A percentile compares a stretch with the other conserved stretches of the same genome.
Conservation (phyloP, 1,140 invertebrate species). For the Daktulosphaira vitifoliae region DNA sequence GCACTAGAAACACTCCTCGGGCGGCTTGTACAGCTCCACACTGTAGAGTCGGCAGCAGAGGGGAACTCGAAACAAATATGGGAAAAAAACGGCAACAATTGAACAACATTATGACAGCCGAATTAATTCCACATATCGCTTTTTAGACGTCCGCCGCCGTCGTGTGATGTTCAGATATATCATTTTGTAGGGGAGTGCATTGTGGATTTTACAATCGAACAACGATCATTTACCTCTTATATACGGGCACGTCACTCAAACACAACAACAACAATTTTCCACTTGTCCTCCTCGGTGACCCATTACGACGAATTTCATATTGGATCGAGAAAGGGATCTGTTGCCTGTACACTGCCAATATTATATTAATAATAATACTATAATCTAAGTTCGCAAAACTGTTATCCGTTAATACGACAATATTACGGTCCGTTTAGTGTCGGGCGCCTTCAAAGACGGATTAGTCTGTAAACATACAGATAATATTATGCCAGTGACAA, state of each 20-base stretch:
- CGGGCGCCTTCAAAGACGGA: constrained; percentile 6
- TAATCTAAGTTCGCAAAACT: constrained; percentile 19
- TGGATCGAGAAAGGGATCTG: neutral
- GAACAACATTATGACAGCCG: constrained; percentile 29
- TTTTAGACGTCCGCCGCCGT: constrained; percentile 23
- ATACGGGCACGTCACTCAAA: too few species aligned
- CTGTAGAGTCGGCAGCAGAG: neutral
- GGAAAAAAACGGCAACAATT: constrained; percentile 10
- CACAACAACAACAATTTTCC: too few species aligned
- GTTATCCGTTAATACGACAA: constrained; percentile 6
- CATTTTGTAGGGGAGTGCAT: neutral
- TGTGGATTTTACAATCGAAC: neutral
- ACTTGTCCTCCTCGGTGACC: too few species aligned
- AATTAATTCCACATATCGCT: constrained; percentile 31
- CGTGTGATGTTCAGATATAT: too few species aligned
- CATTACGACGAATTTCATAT: too few species aligned
- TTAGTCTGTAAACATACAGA: neutral
- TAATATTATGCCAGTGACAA: too few species aligned
- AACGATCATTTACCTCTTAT: too few species aligned
- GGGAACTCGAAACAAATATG: neutral
- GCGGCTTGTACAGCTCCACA: too few species aligned
- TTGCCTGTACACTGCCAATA: neutral
- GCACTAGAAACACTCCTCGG: too few species aligned
- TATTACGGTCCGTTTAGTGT: constrained; percentile 9
- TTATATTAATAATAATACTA: neutral